These are phyloP conservation scores for Nyctereutes procyonoides DNA, from an alignment of 2,113 vertebrate genomes.

Conservation along the genomic window DNA sequence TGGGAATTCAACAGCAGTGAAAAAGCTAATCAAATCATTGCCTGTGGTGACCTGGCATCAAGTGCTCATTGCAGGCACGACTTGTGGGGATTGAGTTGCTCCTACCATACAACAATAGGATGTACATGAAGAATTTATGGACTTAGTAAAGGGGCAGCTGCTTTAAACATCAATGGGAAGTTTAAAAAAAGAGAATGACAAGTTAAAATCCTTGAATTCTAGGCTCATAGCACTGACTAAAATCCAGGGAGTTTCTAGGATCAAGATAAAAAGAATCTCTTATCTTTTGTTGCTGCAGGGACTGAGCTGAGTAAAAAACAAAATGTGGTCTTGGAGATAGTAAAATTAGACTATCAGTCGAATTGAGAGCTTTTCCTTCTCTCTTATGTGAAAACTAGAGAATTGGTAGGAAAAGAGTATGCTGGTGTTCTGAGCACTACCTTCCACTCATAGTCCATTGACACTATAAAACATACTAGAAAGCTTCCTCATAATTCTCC, in stretches of 20 bases:
- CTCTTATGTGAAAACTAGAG: constrained; percentile 23
- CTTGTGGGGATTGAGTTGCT: constrained; percentile 50
- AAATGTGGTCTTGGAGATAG: constrained; percentile 25
- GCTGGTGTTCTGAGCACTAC: not conserved
- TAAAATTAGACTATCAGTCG: constrained; percentile 3
- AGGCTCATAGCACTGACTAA: constrained; percentile 47
- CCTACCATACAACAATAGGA: constrained; percentile 9
- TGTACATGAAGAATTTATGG: constrained; percentile 68
- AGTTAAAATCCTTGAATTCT: constrained; percentile 74
- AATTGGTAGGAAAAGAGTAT: not conserved
- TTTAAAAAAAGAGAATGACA: constrained; percentile 72
- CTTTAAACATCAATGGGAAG: constrained; percentile 66
- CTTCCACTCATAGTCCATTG: not conserved
- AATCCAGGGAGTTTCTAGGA: constrained; percentile 71
- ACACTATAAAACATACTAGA: not conserved
- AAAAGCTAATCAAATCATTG: constrained; percentile 71
- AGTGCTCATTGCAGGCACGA: not conserved
- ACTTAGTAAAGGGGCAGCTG: constrained; percentile 64
- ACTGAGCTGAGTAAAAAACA: constrained; percentile 49
- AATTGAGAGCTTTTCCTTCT: not conserved
- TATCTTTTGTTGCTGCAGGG: constrained; percentile 61
- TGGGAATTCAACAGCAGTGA: constrained; percentile 11
- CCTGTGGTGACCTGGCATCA: constrained; percentile 66
- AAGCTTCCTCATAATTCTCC: not conserved
- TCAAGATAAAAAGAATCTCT: constrained; percentile 75